phyloP scores from a whole-genome alignment of 2,797 vertebrate genomes.

The Sciurus carolinensis region DNA sequence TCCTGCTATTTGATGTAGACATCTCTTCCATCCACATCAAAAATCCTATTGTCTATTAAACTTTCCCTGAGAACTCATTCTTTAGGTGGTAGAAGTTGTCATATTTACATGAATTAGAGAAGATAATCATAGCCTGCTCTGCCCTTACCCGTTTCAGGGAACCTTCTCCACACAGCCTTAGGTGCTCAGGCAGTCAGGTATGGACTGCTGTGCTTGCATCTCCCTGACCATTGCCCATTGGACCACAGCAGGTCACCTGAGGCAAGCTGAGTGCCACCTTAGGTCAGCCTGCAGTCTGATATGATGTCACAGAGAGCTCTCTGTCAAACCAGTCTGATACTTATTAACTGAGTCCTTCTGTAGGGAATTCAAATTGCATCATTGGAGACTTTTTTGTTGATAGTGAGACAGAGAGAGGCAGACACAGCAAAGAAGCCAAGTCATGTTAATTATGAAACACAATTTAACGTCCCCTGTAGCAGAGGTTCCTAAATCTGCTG shows the following conservation, averaged over 20 bases:
- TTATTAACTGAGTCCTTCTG: not conserved
- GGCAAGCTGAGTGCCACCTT: not conserved
- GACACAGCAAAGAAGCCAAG: not conserved
- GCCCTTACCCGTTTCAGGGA: not conserved
- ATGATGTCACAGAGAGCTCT: not conserved
- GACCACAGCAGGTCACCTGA: not conserved
- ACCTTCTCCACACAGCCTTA: not conserved
- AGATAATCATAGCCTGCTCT: not conserved
- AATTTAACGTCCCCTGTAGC: not conserved
- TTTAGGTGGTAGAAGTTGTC: not conserved
- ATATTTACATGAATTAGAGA: not conserved
- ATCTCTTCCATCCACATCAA: constrained; percentile 2
- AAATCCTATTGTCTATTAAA: not conserved
- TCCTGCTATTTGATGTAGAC: not conserved
- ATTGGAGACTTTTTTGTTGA: not conserved
- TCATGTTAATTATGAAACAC: not conserved
- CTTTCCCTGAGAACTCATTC: not conserved
- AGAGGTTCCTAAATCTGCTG: not conserved
- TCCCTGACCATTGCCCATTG: not conserved
- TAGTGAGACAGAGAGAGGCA: not conserved
- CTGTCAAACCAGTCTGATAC: not conserved
- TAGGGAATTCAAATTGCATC: not conserved
- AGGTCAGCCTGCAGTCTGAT: not conserved
- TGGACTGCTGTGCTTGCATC: not conserved
- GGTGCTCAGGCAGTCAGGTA: not conserved